phyloP scores from a whole-genome alignment of 2,888 invertebrate species.

The Gandaritis pyraliata region DNA sequence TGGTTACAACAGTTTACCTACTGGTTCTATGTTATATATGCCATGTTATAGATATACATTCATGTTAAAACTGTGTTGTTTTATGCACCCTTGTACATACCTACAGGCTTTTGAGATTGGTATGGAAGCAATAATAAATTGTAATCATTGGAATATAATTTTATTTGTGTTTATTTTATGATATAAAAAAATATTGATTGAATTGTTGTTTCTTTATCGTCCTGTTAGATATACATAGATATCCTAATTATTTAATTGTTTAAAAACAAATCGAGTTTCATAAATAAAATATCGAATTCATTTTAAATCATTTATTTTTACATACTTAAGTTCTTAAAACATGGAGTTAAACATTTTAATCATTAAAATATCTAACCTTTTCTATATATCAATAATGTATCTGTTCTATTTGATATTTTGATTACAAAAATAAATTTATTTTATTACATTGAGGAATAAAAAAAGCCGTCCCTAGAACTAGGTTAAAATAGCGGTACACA shows the following conservation, averaged over 20 bases:
- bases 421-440: constrained; percentile 78
- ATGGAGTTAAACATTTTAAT: constrained; percentile 78
- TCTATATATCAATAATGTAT: constrained; percentile 64
- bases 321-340: constrained; percentile 72
- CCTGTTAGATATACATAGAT: no score
- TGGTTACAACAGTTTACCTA: constrained; percentile 9
- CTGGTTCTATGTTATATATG: constrained; percentile 28
- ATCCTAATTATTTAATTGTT: no score
- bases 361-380: constrained; percentile 70
- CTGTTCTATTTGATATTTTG: constrained; percentile 57
- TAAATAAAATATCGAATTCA: constrained; percentile 36
- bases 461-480: constrained; percentile 42
- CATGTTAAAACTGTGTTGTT: constrained; percentile 40
- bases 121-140: constrained; percentile 61
- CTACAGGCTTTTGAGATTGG: constrained; percentile 25
- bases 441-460: constrained; percentile 50
- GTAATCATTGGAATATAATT: constrained; percentile 48
- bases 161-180: constrained; percentile 71
- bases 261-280: no score
- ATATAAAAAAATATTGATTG: constrained; percentile 60
- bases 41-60: constrained; percentile 37
- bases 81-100: constrained; percentile 39
- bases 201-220: constrained; percentile 38
- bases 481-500: constrained; percentile 33
- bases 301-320: constrained; percentile 70